phyloP scores from a whole-genome alignment of 2,888 invertebrate genomes.

The Melipona bicolor region DNA sequence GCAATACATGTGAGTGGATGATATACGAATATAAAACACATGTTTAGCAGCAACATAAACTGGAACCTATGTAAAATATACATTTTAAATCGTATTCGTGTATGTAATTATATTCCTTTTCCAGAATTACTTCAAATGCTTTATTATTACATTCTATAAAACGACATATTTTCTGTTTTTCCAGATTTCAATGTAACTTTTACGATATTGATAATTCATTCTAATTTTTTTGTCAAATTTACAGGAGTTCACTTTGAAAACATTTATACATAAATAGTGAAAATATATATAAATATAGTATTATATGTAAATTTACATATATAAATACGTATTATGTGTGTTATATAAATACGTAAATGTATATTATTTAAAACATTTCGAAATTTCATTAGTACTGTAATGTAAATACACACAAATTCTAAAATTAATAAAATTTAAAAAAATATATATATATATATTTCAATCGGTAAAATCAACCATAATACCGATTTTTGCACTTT shows the following conservation, averaged over 20 bases:
- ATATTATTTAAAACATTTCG: neutral
- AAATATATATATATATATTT: neutral
- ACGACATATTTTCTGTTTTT: neutral
- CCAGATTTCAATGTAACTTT: too few relatives aligned
- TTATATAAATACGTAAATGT: neutral
- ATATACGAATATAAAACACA: constrained; percentile 44
- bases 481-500: neutral
- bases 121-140: neutral
- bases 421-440: neutral
- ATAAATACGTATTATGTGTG: neutral
- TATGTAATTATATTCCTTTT: constrained; percentile 14
- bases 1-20: constrained; percentile 41
- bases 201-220: too few relatives aligned
- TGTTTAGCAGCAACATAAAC: constrained; percentile 53
- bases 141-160: neutral
- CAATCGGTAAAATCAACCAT: neutral
- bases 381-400: neutral
- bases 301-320: neutral
- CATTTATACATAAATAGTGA: too few relatives aligned
- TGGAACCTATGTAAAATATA: constrained; percentile 62
- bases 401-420: neutral
- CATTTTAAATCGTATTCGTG: constrained; percentile 45
- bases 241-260: too few relatives aligned
- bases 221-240: too few relatives aligned
- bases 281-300: too few relatives aligned